Conservation (phyloP, 1,140 invertebrate species). For the Batillaria attramentaria region DNA sequence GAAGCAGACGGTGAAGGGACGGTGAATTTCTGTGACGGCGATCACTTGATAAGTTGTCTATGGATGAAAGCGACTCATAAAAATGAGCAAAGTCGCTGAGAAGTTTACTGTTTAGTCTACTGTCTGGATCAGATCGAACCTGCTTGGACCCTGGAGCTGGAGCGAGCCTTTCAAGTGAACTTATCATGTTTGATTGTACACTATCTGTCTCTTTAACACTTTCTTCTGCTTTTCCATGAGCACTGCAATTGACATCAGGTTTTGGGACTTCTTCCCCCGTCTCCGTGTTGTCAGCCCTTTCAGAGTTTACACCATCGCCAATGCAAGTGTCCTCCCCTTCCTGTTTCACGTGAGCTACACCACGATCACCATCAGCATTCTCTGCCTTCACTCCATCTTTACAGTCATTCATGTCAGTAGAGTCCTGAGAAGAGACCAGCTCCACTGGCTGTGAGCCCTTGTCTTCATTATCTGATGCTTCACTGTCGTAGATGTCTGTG, state of each 20-base stretch:
- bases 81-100: conserved; percentile 41
- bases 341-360: background rate
- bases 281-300: background rate
- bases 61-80: conserved; percentile 47
- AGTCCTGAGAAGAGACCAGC: background rate
- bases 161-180: too few relatives aligned
- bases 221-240: too few relatives aligned
- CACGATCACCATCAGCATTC: background rate
- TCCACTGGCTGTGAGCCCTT: background rate
- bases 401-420: background rate
- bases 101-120: conserved; percentile 7
- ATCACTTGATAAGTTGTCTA: conserved; percentile 31
- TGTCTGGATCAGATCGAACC: conserved; percentile 9
- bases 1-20: background rate
- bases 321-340: background rate
- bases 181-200: too few relatives aligned
- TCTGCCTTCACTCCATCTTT: background rate
- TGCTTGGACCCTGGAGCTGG: too few relatives aligned
- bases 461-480: conserved; percentile 40
- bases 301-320: too few relatives aligned
- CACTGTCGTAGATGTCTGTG: conserved; percentile 51
- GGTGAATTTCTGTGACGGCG: conserved; percentile 6
- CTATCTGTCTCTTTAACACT: too few relatives aligned
- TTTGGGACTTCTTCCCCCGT: background rate
- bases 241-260: too few relatives aligned